A percentile compares a stretch with the other conserved stretches of the same genome.
Evolutionary conservation across 2,888 invertebrate genomes (phyloP).

Genomic region (Leuctra nigra): DNA sequence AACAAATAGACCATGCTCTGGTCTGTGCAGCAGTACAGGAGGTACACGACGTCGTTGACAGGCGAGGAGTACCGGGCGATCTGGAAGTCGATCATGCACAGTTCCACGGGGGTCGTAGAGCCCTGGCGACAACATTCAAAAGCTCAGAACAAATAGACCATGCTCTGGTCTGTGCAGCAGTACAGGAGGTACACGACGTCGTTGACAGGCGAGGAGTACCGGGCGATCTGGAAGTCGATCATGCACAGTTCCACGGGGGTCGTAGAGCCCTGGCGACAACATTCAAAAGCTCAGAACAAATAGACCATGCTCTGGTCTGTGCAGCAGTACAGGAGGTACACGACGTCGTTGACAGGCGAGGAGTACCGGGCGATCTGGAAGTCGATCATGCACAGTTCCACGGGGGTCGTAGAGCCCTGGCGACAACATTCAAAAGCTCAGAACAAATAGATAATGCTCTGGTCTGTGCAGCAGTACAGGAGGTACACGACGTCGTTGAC

Average conservation of each 20-base stretch:
- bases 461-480: constrained; percentile 11
- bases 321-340: constrained; percentile 12
- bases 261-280: not conserved
- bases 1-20: too few species aligned
- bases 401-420: not conserved
- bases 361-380: constrained; percentile 8
- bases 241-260: constrained; percentile 9
- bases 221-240: constrained; percentile 15
- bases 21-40: constrained; percentile 16
- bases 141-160: too few species aligned
- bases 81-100: constrained; percentile 18
- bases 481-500: constrained; percentile 16
- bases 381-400: constrained; percentile 12
- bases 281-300: too few species aligned
- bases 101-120: not conserved
- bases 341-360: constrained; percentile 12
- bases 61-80: constrained; percentile 5
- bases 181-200: constrained; percentile 16
- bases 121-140: too few species aligned
- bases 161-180: constrained; percentile 9
- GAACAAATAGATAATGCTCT: too few species aligned
- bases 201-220: constrained; percentile 6
- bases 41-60: constrained; percentile 13
- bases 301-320: too few species aligned
- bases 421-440: too few species aligned